Percentiles rank a stretch among this genome's conserved stretches.
phyloP scores from a whole-genome alignment of 2,797 vertebrate species.

The Typhlichthys eigenmanni region DNA sequence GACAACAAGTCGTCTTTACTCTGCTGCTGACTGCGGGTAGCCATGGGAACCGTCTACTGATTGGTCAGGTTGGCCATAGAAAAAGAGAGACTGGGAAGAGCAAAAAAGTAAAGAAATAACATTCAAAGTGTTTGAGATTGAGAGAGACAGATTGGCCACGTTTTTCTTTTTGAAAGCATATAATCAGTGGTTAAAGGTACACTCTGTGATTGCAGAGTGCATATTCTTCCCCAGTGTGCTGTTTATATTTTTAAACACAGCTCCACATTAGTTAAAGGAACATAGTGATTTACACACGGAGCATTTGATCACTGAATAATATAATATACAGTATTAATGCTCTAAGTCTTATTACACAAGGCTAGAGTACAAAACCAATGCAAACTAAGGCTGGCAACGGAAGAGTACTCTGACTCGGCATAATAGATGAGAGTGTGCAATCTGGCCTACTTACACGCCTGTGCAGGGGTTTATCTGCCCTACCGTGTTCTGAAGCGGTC shows the following conservation, averaged over 20 bases:
- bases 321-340: background rate
- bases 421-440: constrained; percentile 3
- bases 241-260: too few species aligned
- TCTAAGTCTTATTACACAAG: background rate
- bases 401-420: background rate
- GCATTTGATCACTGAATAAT: background rate
- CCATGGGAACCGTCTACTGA: constrained; percentile 58
- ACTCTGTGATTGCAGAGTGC: too few species aligned
- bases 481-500: constrained; percentile 70
- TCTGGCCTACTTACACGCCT: background rate
- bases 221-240: too few species aligned
- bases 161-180: constrained; percentile 3
- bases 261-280: too few species aligned
- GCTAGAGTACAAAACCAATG: constrained; percentile 13
- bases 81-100: constrained; percentile 27
- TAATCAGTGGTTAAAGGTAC: too few species aligned
- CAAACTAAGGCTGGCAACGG: constrained; percentile 1
- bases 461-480: constrained; percentile 19
- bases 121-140: background rate
- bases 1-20: constrained; percentile 46
- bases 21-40: constrained; percentile 46
- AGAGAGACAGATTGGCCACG: constrained; percentile 1
- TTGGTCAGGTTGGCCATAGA: constrained; percentile 57
- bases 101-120: background rate
- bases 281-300: too few species aligned